Evolutionary conservation across 2,797 vertebrate genomes (phyloP), one percentile per base, ranked within the genome.

Genomic region (Brachyrhaphis roseni): DNA sequence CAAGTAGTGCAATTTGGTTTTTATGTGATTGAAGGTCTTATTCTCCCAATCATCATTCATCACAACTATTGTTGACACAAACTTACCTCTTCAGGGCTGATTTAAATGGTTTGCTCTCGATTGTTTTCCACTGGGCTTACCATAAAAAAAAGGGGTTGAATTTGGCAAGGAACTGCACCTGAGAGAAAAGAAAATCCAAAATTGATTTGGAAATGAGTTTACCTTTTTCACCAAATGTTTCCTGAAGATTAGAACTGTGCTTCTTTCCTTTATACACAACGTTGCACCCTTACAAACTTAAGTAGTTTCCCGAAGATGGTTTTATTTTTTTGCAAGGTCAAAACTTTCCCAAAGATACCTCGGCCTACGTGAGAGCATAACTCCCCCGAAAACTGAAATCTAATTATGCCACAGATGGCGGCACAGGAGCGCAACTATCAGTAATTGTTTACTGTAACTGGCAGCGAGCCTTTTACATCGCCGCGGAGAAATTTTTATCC

Each of bases 31-130:
- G 66, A 82, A 74, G 77, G 76, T 47, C 49, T 47, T 5, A 39
- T 70, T 79, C 62, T 77, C 23, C 12, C 76, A 75, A 75, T 82
- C 80, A 47, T 79, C 76, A 68, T 78, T 85, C 71, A 86, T 82
- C 77, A 76, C 80, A 74, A 4, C 18, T n/a, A 31, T 75, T 82
- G 81, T 72, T 83, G 80, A 45, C 79, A n/a, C 51, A 76, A 62
- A 79, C 47, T 75, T 28, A 3, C 57, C 59, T 72, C 72, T 72
- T 76, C 23, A n/a, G 49, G 53, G 72, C 28, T 85, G 66, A 80
- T 77, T 85, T 68, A 75, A 85, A 76, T 55, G 28, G 57, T 39
- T 66, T 43, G 23, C 47, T 55, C 28, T 1, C n/a, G 55, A 75
- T 59, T 39, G 43, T 75, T 75, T 75, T 59, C 20, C 53, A 31